Evolutionary conservation across 2,797 vertebrate species (phyloP).

Genomic region (Fratercula arctica): DNA sequence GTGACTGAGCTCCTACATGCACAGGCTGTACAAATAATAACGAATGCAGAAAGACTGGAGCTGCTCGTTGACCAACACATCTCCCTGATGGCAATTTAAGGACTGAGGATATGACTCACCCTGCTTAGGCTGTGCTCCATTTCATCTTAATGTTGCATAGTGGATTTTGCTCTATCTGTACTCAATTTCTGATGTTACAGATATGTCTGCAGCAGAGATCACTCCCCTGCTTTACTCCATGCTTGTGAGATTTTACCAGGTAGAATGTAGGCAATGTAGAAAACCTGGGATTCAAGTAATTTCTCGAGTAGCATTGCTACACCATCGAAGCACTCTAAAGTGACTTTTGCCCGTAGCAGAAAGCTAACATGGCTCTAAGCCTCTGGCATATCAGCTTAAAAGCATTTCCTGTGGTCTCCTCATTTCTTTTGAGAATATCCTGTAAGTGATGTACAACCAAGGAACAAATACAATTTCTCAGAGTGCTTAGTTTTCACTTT

Average conservation of each 20-base stretch:
- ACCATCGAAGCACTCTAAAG: neutral
- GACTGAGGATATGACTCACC: neutral
- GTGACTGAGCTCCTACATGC: neutral
- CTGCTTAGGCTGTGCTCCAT: neutral
- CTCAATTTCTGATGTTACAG: neutral
- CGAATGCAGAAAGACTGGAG: neutral
- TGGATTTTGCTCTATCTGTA: neutral
- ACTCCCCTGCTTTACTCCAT: neutral
- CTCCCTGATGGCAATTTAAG: neutral
- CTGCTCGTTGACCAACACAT: neutral
- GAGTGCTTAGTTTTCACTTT: constrained; percentile 42
- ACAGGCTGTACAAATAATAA: neutral
- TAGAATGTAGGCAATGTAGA: neutral
- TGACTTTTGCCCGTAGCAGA: neutral
- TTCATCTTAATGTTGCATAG: neutral
- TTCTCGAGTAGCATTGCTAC: neutral
- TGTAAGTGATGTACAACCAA: constrained; percentile 13
- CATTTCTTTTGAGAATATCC: constrained; percentile 18
- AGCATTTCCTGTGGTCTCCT: neutral
- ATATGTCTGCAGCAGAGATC: neutral
- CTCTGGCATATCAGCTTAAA: neutral
- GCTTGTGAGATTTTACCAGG: neutral
- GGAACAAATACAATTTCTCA: constrained; percentile 40
- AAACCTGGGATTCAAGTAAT: neutral
- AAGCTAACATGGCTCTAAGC: neutral